Evolutionary conservation across 2,113 vertebrate species (phyloP), one percentile per base, ranked within the genome.

Genomic region (Zootoca vivipara): DNA sequence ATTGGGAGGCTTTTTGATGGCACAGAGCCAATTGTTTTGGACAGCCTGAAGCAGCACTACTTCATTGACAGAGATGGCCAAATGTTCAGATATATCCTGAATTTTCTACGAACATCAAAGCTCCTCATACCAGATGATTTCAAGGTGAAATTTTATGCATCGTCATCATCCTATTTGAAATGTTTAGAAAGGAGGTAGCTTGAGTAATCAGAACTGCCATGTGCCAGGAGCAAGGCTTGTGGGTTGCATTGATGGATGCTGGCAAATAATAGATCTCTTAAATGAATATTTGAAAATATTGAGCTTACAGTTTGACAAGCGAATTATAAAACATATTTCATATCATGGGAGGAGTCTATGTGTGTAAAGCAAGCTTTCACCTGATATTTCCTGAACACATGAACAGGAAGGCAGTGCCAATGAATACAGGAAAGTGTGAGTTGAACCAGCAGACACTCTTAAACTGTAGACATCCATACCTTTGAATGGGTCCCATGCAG

Each of bases 21-120:
- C 96, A 99, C 99, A 13, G 99, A 99, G 96, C 99, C 99, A 93
- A 99, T 99, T 93, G 99, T 99, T 93, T 96, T 99, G 95, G 99
- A 99, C 98, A 99, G 99, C 96, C 98, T 99, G 96, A 99, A 99
- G 97, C 99, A 99, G 95, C 98, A 99, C 97, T 99, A 99, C 96
- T 99, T 99, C 97, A 99, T 99, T 52, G 98, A 99, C 98, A 98
- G 99, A 97, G 99, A 99, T 92, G 98, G 99, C 95, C 98, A 99
- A 97, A 99, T 99, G 99, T 99, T 99, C 98, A 98, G 99, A 97
- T 99, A 99, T 96, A 99, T 99, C 96, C 97, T 99, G 96, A 99
- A 99, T 97, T 99, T 99, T 96, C 98, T 99, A 97, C 98, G 98
- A 97, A 99, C 98, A 92, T 99, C 99, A 35, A 99, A 99, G 96